phyloP scores from a whole-genome alignment of 92 coral and sea anemone genomes.

The Umimayanthus kanabou region DNA sequence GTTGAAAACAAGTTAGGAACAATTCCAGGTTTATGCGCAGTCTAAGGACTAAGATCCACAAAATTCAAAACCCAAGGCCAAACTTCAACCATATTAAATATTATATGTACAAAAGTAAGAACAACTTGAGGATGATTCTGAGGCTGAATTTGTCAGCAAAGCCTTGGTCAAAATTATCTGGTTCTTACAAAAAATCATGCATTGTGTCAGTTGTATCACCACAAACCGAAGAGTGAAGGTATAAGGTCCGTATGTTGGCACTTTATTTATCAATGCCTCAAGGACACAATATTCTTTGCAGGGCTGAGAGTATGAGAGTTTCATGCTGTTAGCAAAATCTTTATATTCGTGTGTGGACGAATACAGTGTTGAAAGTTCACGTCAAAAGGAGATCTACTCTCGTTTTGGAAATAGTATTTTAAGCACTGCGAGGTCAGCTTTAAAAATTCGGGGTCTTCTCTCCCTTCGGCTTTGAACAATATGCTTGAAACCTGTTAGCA shows the following conservation, averaged over 20 bases:
- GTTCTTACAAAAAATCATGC: background rate
- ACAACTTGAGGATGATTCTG: no score
- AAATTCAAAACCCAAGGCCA: no score
- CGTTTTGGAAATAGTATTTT: slow-evolving; percentile 62
- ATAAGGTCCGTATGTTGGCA: background rate
- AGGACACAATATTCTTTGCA: slow-evolving; percentile 26
- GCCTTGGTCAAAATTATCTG: background rate
- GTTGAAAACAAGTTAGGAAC: no score
- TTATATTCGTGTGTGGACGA: slow-evolving; percentile 11
- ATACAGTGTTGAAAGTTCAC: slow-evolving; percentile 41
- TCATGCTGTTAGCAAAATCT: slow-evolving; percentile 7
- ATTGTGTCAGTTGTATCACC: background rate
- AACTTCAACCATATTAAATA: no score
- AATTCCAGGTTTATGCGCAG: no score
- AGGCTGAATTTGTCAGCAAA: background rate
- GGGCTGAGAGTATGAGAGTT: background rate
- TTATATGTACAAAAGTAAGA: no score
- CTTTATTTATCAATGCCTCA: slow-evolving; percentile 8
- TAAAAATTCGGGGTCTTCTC: background rate
- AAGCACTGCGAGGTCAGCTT: slow-evolving; percentile 58
- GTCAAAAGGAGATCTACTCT: slow-evolving; percentile 43
- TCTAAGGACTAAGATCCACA: no score
- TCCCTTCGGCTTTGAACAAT: background rate
- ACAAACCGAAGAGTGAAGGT: background rate
- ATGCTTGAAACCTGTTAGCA: slow-evolving; percentile 13